Evolutionary conservation across 2,888 invertebrate species (phyloP), one percentile per base, ranked within the genome.

Genomic region (Pyrrhia umbra): DNA sequence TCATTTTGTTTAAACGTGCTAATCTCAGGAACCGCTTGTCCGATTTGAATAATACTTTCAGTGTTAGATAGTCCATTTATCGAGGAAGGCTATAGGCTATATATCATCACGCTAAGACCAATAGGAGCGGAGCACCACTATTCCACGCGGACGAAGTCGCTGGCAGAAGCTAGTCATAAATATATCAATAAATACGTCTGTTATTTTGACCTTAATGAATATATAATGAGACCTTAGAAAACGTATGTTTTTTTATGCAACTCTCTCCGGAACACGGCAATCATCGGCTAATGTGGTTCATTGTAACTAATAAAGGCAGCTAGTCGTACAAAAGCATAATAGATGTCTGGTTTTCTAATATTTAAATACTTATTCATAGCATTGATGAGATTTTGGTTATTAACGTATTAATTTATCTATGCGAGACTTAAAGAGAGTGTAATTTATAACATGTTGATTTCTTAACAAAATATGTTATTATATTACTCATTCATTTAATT

Each of bases 201-300:
- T n/a, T 16, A 72, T 42, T 42, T 3, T 71, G 73, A 71, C 73
- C 71, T 61, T 71, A 71, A 71, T 71, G 67, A 67, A 51, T 55
- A 42, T 57, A 58, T 72, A 67, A 71, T 72, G 67, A 57, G 60
- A 55, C 61, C 61, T 67, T 54, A 52, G 40, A 67, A 34, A 67
- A 42, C 30, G 68, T 40, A 25, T 42, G 52, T 72, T 66, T 70
- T n/a, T 27, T 66, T 67, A 49, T 60, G 40, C 47, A 18, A 56
- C 72, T 71, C 66, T 70, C 70, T 71, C 69, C 57, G 52, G 49
- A 58, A 55, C 45, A 34, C 8, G 21, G 59, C 40, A 58, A 70
- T 70, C 65, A 70, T 52, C 15, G 5, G 6, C 49, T 39, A 55
- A 55, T 59, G 42, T 39, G n/a, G 23, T 49, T 27, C 23, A 46